Evolutionary conservation across 2,888 invertebrate genomes (phyloP).

Genomic region (Diadegma fenestrale): DNA sequence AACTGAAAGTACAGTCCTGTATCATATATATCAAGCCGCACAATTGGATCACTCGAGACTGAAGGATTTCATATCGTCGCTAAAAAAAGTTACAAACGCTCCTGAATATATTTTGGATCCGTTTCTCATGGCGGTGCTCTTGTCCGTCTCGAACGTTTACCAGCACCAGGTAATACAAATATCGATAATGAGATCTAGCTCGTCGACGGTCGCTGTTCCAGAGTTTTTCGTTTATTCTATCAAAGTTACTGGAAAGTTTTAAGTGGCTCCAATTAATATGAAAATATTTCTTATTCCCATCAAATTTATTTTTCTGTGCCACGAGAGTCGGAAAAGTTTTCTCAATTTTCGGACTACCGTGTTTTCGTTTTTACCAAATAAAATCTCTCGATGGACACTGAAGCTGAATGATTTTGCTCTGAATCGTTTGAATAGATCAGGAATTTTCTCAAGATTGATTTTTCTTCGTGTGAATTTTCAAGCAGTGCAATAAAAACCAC

Average conservation of each 20-base stretch:
- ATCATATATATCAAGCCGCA: conserved; percentile 86
- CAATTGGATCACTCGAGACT: conserved; percentile 84
- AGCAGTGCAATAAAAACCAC: background rate
- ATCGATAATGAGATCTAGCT: too few relatives aligned
- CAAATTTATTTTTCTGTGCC: too few relatives aligned
- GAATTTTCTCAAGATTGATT: background rate
- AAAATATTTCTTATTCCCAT: too few relatives aligned
- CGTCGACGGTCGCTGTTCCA: too few relatives aligned
- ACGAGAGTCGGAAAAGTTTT: too few relatives aligned
- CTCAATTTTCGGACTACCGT: too few relatives aligned
- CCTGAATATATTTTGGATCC: conserved; percentile 88
- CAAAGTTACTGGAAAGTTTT: too few relatives aligned
- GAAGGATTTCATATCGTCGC: conserved; percentile 84
- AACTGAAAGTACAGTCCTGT: conserved; percentile 88
- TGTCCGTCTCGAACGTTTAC: conserved; percentile 86
- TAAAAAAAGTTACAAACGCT: conserved; percentile 86
- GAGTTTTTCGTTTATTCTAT: too few relatives aligned
- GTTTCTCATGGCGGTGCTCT: conserved; percentile 88
- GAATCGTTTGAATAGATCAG: background rate
- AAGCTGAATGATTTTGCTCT: background rate
- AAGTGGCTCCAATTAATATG: too few relatives aligned
- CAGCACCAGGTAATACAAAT: conserved; percentile 84
- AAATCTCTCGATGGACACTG: too few relatives aligned
- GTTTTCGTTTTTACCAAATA: too few relatives aligned
- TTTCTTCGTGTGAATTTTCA: background rate